Percentiles rank a stretch among this genome's conserved stretches.
These are phyloP conservation scores for Anolis carolinensis DNA, from an alignment of 2,113 vertebrate genomes.

Conservation along the genomic window DNA sequence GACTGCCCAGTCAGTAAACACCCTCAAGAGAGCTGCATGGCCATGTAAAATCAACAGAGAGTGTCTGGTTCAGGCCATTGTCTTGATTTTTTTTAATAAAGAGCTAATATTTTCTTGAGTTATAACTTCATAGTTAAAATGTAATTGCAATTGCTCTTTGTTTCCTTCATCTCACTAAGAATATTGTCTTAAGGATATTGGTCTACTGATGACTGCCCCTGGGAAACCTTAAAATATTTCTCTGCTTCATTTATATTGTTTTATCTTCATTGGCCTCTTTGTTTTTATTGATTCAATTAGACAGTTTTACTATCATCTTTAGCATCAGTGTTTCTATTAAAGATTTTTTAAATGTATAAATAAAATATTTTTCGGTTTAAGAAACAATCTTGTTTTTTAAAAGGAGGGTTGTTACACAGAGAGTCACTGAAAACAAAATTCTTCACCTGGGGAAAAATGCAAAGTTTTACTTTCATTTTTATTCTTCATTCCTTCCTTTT, in stretches of 20 bases:
- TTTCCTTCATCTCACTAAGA: neutral
- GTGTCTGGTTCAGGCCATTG: neutral
- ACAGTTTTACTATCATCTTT: neutral
- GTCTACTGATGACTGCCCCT: neutral
- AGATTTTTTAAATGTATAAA: neutral
- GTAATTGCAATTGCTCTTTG: neutral
- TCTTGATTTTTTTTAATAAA: neutral
- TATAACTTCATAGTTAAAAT: constrained; percentile 5
- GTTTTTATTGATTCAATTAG: neutral
- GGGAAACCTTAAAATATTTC: neutral
- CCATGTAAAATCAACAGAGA: neutral
- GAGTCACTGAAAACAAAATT: neutral
- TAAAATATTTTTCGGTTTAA: neutral
- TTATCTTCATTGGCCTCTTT: neutral
- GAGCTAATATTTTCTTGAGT: neutral
- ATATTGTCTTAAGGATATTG: neutral
- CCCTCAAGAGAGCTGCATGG: neutral
- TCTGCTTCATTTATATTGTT: neutral
- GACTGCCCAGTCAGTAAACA: neutral
- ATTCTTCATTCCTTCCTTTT: neutral
- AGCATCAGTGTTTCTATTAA: neutral
- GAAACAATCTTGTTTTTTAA: neutral
- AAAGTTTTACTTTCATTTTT: neutral
- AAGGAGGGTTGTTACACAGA: neutral
- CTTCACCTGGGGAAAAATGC: neutral